These are phyloP conservation scores for Apomyelois bistriatella DNA, from an alignment of 2,888 invertebrate species.

Conservation along the genomic window DNA sequence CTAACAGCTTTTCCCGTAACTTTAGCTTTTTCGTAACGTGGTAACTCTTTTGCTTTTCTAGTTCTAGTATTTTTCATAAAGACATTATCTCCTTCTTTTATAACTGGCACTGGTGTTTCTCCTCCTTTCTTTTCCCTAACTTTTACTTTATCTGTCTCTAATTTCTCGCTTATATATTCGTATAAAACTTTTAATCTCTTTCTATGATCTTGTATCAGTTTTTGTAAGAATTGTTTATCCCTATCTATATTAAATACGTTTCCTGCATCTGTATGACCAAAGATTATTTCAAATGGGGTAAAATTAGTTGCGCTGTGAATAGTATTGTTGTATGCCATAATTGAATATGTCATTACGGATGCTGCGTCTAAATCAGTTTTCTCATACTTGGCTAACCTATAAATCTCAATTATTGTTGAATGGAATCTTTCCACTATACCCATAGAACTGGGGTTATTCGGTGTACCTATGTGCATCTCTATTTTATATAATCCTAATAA, in stretches of 20 bases:
- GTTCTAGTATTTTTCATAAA: slow-evolving; percentile 25
- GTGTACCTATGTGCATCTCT: slow-evolving; percentile 12
- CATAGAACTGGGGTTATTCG: slow-evolving; percentile 15
- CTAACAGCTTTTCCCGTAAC: slow-evolving; percentile 10
- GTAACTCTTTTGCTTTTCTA: slow-evolving; percentile 23
- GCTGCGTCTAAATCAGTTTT: slow-evolving; percentile 6
- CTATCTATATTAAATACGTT: not conserved
- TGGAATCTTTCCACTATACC: slow-evolving; percentile 15
- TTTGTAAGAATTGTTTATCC: not conserved
- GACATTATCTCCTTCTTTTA: slow-evolving; percentile 20
- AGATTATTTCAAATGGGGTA: not conserved
- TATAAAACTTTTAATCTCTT: slow-evolving; percentile 12
- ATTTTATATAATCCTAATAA: slow-evolving; percentile 11
- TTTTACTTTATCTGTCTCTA: not conserved
- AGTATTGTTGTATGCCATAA: slow-evolving; percentile 14
- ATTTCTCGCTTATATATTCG: not conserved
- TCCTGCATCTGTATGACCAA: not conserved
- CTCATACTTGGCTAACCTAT: slow-evolving; percentile 12
- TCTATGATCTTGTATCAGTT: not conserved
- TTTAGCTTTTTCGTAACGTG: slow-evolving; percentile 24
- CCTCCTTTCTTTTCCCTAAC: slow-evolving; percentile 20
- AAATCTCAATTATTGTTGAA: slow-evolving; percentile 13
- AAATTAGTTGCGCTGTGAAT: not conserved
- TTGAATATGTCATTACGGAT: slow-evolving; percentile 12
- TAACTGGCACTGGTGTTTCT: slow-evolving; percentile 12